Evolutionary conservation across 2,113 vertebrate genomes (phyloP), one percentile per base, ranked within the genome.

Genomic region (Sorex araneus): DNA sequence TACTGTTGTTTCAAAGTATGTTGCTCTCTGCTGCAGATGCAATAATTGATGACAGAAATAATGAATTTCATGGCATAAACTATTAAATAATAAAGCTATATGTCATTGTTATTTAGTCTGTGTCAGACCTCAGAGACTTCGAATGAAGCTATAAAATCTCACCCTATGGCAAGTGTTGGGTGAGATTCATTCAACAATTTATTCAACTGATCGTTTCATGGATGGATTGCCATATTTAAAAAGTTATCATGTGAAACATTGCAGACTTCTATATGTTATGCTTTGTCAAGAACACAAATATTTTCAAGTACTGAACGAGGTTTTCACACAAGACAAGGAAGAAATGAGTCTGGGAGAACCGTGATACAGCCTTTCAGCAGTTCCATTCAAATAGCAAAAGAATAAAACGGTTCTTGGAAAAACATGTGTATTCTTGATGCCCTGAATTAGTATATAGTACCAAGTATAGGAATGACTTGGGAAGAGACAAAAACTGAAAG

Each of bases 31-130:
- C 15, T 34, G 81, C 92, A 90, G 73, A 91, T 36, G 9, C 43
- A 87, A 76, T 94, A 30, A 85, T 5, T 84, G 60, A 79, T 91
- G 47, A 92, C 75, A 2, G 0, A 74, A 96, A 95, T 54, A n/a
- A 95, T 94, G 97, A 95, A 91, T 91, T 94, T 50, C 45, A 70
- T 75, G 94, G 67, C 67, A 23, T 50, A 13, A 36, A 90, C 94
- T 90, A 57, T 66, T 94, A 84, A 78, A 86, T 76, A 69, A 94
- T 50, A 90, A 89, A 0, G 89, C 30, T 27, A 89, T 93, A 77
- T 89, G 78, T 47, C 67, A 86, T 69, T 86, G 77, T 0, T 87
- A 8, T 63, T 50, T 70, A 66, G 36, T 43, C 77, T 94, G 32
- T 2, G 0, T 90, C 19, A 88, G 4, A 16, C 91, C 63, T 75